Evolutionary conservation across 2,797 vertebrate species (phyloP).

Genomic region (Muscicapa comitata): DNA sequence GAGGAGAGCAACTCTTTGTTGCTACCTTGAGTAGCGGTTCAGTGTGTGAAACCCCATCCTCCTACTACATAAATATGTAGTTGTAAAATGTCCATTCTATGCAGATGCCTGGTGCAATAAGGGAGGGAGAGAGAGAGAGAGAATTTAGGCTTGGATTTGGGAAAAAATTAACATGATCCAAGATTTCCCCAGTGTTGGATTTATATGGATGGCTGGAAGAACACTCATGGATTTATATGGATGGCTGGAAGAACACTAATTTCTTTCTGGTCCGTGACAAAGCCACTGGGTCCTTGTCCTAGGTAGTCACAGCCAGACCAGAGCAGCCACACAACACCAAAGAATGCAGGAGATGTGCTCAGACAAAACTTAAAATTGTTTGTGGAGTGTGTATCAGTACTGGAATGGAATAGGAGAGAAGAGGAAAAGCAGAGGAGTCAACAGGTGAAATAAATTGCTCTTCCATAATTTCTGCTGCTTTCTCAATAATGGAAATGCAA

Average conservation of each 20-base stretch:
- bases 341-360: neutral
- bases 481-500: neutral
- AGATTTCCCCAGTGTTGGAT: neutral
- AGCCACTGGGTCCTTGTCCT: rapidly evolving
- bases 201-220: neutral
- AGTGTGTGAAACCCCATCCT: rapidly evolving
- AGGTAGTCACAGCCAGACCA: neutral
- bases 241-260: neutral
- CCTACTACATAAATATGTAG: rapidly evolving
- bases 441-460: neutral
- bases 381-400: neutral
- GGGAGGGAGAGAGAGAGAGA: neutral
- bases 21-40: neutral
- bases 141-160: neutral
- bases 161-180: neutral
- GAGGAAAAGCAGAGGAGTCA: neutral
- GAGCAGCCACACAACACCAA: neutral
- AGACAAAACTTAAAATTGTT: neutral
- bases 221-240: neutral
- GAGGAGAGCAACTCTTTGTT: neutral
- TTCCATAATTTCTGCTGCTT: neutral
- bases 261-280: neutral
- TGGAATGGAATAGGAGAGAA: neutral
- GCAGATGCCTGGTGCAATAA: too few relatives aligned
- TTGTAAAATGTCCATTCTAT: rapidly evolving